Conservation (phyloP, 64 coral and sea anemone species). For the Actinia tenebrosa region DNA sequence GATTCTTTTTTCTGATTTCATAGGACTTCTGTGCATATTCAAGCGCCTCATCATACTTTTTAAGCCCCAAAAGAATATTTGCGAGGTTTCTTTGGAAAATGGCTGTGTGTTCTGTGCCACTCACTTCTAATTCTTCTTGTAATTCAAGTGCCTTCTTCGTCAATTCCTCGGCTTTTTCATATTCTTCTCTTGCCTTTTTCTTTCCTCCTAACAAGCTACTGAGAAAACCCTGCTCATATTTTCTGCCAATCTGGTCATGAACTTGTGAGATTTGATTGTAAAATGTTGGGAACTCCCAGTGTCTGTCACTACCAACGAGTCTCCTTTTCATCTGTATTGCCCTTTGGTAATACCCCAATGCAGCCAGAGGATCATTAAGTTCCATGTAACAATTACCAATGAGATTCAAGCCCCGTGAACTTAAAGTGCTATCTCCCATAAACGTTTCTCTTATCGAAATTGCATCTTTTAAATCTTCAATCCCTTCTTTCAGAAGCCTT, state of each 20-base stretch:
- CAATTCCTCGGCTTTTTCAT: conserved; percentile 12
- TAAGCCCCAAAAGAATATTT: conserved; percentile 30
- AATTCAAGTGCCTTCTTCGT: conserved; percentile 27
- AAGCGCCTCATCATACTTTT: conserved; percentile 39
- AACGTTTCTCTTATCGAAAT: neutral
- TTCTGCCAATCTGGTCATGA: conserved; percentile 28
- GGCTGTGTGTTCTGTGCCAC: conserved; percentile 46
- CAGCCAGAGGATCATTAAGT: neutral
- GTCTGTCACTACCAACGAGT: conserved; percentile 19
- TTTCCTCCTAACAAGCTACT: neutral
- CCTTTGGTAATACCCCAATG: neutral
- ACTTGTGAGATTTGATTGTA: conserved; percentile 49
- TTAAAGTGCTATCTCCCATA: neutral
- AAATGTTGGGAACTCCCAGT: conserved; percentile 36
- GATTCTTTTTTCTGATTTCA: conserved; percentile 3
- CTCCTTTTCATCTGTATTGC: conserved; percentile 8
- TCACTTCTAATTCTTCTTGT: conserved; percentile 30
- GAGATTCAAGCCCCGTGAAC: neutral
- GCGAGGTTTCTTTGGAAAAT: conserved; percentile 47
- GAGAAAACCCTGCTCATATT: neutral
- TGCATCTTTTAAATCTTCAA: neutral
- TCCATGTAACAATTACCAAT: conserved; percentile 13
- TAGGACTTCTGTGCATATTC: conserved; percentile 23
- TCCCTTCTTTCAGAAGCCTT: neutral
- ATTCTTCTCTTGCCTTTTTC: conserved; percentile 6